Evolutionary conservation across 2,888 invertebrate species (phyloP).

Genomic region (Tipula lateralis): DNA sequence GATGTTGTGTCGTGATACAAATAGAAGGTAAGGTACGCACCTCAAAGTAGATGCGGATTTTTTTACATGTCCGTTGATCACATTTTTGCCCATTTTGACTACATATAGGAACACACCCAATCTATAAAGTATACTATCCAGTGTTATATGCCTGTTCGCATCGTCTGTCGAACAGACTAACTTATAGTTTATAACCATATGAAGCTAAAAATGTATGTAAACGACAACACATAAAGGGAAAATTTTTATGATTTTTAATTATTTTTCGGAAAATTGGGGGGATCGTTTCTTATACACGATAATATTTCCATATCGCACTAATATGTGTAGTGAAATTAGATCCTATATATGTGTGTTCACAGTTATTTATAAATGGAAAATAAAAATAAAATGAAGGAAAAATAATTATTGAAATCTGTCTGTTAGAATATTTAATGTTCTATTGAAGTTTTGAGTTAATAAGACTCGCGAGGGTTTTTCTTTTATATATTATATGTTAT

Average conservation of each 20-base stretch:
- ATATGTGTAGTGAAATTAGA: neutral
- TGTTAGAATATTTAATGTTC: neutral
- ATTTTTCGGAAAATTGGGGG: neutral
- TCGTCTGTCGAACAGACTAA: neutral
- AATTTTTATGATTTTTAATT: slow-evolving; percentile 1
- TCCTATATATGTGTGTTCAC: neutral
- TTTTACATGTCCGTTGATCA: too few species aligned
- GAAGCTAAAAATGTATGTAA: neutral
- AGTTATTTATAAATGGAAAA: neutral
- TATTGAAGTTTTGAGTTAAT: slow-evolving; percentile 3
- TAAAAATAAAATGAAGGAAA: slow-evolving; percentile 9
- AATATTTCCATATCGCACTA: neutral
- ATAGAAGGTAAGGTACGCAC: too few species aligned
- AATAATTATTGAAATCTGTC: slow-evolving; percentile 9
- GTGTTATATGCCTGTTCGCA: too few species aligned
- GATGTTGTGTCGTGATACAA: too few species aligned
- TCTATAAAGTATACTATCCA: too few species aligned
- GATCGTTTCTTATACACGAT: neutral
- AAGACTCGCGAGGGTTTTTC: neutral
- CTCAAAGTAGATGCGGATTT: too few species aligned
- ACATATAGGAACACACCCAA: too few species aligned
- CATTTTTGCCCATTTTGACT: too few species aligned
- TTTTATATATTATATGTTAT: neutral
- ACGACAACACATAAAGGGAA: neutral
- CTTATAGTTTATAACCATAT: neutral